phyloP scores from a whole-genome alignment of 1,140 invertebrate species.

The Temnothorax longispinosus region DNA sequence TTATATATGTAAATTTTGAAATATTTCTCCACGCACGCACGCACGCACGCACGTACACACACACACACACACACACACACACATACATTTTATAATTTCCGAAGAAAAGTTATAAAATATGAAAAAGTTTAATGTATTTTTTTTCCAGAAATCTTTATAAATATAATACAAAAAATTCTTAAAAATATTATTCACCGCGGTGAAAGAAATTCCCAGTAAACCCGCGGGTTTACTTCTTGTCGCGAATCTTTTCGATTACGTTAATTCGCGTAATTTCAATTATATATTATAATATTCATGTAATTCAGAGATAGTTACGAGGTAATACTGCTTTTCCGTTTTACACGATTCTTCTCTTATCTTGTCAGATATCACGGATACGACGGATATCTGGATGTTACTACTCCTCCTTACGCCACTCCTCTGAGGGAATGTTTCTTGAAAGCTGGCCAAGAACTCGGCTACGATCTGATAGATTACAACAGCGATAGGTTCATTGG shows the following conservation, averaged over 20 bases:
- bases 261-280: neutral
- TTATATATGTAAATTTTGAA: no score
- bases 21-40: no score
- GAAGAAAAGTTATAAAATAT: no score
- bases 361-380: constrained; percentile 87
- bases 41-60: no score
- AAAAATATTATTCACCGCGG: no score
- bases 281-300: neutral
- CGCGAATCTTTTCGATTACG: neutral
- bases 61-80: no score
- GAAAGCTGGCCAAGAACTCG: constrained; percentile 86
- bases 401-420: constrained; percentile 88
- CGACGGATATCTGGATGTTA: constrained; percentile 90
- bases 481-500: constrained; percentile 88
- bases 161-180: no score
- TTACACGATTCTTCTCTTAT: neutral
- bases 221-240: neutral
- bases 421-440: constrained; percentile 87
- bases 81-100: no score
- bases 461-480: constrained; percentile 86
- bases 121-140: no score
- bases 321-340: neutral
- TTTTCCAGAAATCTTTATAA: no score
- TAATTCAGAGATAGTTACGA: neutral
- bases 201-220: no score